Conservation (phyloP, 2,113 vertebrate species). For the Andinoacara biseriatus region DNA sequence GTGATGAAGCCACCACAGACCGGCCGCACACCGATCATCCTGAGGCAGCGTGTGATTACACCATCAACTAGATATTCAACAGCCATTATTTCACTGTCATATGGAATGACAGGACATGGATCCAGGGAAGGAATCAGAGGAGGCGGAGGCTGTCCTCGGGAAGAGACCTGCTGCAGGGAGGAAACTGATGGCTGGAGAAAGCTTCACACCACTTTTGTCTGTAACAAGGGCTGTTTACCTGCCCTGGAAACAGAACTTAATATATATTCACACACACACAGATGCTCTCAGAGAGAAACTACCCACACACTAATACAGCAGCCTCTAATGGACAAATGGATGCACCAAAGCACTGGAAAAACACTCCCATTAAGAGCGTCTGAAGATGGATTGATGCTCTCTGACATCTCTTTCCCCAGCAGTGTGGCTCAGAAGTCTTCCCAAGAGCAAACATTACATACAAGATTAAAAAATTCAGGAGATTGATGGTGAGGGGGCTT, state of each 20-base stretch:
- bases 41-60: slow-evolving; percentile 43
- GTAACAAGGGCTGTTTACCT: slow-evolving; percentile 29
- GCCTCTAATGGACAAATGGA: slow-evolving; percentile 37
- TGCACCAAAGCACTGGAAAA: slow-evolving; percentile 15
- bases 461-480: neutral
- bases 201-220: neutral
- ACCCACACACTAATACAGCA: neutral
- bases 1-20: slow-evolving; percentile 24
- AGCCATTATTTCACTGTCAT: slow-evolving; percentile 57
- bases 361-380: slow-evolving; percentile 7
- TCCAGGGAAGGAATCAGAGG: neutral
- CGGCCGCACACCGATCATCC: slow-evolving; percentile 2
- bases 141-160: neutral
- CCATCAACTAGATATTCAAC: slow-evolving; percentile 48
- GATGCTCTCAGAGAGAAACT: slow-evolving; percentile 10
- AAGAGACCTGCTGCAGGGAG: neutral
- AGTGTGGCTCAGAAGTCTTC: neutral
- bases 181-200: slow-evolving; percentile 20
- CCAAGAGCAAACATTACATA: neutral
- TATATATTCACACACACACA: neutral
- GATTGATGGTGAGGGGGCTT: neutral
- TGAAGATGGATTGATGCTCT: slow-evolving; percentile 21
- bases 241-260: neutral
- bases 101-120: slow-evolving; percentile 5
- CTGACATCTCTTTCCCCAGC: slow-evolving; percentile 1